Evolutionary conservation across 1,140 invertebrate genomes (phyloP).

Genomic region (Antheraea pernyi): DNA sequence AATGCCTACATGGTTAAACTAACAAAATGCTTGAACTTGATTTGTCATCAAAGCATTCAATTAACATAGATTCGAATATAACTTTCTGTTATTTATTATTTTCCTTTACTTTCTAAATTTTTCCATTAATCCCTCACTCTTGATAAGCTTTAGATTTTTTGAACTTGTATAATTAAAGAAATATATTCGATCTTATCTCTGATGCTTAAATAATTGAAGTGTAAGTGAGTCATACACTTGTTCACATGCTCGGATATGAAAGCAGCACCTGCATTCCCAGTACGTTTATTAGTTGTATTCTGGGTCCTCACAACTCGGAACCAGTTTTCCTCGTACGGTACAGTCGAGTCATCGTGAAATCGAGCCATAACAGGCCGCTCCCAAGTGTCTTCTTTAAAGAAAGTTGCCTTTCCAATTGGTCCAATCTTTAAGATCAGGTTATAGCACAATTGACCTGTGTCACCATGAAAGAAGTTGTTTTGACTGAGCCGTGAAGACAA

Average conservation of each 20-base stretch:
- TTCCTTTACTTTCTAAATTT: neutral
- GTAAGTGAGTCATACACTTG: neutral
- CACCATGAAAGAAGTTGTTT: neutral
- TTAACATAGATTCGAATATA: neutral
- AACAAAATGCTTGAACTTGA: neutral
- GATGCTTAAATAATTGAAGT: neutral
- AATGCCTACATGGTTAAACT: too few species aligned
- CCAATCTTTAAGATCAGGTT: constrained; percentile 21
- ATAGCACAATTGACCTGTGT: neutral
- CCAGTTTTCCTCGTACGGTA: constrained; percentile 36
- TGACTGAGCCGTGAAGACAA: too few species aligned
- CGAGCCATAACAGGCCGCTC: constrained; percentile 48
- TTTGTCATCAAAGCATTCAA: neutral
- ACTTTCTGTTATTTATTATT: neutral
- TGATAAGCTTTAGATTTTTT: too few species aligned
- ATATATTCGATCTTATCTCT: too few species aligned
- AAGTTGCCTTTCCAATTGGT: constrained; percentile 54
- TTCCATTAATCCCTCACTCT: too few species aligned
- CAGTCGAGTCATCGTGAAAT: constrained; percentile 58
- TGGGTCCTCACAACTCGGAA: constrained; percentile 18
- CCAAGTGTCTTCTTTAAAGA: constrained; percentile 51
- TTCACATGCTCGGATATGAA: constrained; percentile 9
- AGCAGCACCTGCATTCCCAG: constrained; percentile 38
- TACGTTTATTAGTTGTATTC: constrained; percentile 34
- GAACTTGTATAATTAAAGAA: too few species aligned